Conservation (phyloP, 2,888 invertebrate species). For the Euzetes globulus region DNA sequence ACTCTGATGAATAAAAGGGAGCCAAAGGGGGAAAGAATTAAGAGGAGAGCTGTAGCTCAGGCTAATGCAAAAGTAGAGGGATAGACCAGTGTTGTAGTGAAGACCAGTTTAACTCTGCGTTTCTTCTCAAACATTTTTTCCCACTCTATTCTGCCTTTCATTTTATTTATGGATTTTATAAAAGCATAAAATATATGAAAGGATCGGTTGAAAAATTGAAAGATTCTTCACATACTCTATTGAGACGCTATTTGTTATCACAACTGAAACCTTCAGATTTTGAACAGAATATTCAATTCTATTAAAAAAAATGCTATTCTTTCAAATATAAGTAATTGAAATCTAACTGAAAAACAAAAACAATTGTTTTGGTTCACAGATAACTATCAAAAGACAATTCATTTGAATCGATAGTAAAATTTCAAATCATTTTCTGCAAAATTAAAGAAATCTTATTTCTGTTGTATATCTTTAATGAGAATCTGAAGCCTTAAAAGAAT, state of each 20-base stretch:
- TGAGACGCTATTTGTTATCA: not conserved
- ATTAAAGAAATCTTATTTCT: too few relatives aligned
- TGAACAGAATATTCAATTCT: too few relatives aligned
- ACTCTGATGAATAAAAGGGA: constrained; percentile 14
- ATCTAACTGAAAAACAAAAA: too few relatives aligned
- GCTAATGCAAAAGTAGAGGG: not conserved
- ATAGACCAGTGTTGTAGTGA: not conserved
- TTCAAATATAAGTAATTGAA: too few relatives aligned
- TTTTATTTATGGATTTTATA: not conserved
- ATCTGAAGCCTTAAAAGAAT: too few relatives aligned
- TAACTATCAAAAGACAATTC: too few relatives aligned
- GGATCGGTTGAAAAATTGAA: constrained; percentile 4
- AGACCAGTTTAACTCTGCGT: not conserved
- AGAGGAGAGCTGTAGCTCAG: constrained; percentile 1
- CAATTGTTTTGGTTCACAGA: too few relatives aligned
- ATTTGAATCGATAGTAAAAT: too few relatives aligned
- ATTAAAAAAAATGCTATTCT: too few relatives aligned
- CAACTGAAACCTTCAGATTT: too few relatives aligned
- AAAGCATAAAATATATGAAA: not conserved
- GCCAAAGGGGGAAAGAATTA: constrained; percentile 13
- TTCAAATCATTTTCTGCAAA: too few relatives aligned
- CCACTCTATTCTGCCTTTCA: not conserved
- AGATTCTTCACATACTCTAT: not conserved
- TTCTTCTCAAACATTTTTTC: not conserved
- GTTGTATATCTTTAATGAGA: too few relatives aligned